A percentile compares a stretch with the other conserved stretches of the same genome.
Conservation (phyloP, 2,113 vertebrate genomes). For the Dinomys branickii region DNA sequence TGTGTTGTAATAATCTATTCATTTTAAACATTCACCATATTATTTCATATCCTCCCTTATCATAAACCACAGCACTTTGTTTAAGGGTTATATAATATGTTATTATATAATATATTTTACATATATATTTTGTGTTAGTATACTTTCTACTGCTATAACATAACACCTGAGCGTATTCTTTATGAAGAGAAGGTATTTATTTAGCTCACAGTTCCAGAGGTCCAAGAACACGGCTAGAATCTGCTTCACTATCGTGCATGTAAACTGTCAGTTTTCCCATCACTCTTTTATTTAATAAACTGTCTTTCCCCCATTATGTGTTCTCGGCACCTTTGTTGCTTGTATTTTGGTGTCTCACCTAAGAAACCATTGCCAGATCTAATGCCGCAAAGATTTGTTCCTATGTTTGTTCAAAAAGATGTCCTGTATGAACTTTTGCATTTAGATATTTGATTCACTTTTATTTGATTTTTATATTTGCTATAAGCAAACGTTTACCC, state of each 20-base stretch:
- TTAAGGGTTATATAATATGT: background rate
- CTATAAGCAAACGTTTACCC: background rate
- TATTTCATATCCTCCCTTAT: background rate
- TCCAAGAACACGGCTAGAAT: background rate
- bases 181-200: background rate
- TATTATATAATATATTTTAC: background rate
- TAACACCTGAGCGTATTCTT: background rate
- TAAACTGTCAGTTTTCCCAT: background rate
- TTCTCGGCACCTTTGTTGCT: background rate
- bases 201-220: background rate
- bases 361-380: background rate
- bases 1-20: background rate
- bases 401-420: background rate
- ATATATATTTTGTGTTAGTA: background rate
- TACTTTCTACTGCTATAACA: background rate
- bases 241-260: background rate
- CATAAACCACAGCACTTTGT: background rate
- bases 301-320: background rate
- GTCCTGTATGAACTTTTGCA: background rate
- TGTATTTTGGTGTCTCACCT: background rate
- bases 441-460: background rate
- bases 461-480: background rate
- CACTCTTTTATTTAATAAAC: background rate
- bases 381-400: background rate
- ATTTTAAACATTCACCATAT: background rate